A percentile compares a stretch with the other conserved stretches of the same genome.
Conservation (phyloP, 2,797 vertebrate species). For the Emys orbicularis region DNA sequence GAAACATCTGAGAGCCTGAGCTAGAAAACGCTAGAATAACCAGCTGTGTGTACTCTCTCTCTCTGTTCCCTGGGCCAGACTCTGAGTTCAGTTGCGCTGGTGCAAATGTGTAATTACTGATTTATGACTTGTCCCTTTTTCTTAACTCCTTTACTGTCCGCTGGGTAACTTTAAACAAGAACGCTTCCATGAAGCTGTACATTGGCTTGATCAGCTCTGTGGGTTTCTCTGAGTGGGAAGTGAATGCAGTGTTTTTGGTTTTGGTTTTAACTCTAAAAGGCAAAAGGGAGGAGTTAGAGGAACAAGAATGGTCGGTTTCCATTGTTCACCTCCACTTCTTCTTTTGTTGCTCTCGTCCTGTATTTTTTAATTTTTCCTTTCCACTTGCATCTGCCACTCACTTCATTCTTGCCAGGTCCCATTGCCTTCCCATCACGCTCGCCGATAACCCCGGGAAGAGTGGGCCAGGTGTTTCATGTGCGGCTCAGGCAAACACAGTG, state of each 20-base stretch:
- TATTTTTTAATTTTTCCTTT: slow-evolving; percentile 24
- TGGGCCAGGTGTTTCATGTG: neutral
- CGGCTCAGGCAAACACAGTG: accelerated
- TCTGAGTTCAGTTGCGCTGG: accelerated
- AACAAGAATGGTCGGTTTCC: slow-evolving; percentile 33
- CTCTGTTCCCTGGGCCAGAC: accelerated
- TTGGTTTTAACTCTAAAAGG: slow-evolving; percentile 12
- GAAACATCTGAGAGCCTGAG: neutral
- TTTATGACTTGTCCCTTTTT: neutral
- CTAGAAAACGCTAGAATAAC: accelerated
- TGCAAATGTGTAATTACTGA: accelerated
- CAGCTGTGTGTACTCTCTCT: neutral
- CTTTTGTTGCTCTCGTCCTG: neutral
- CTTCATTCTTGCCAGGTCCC: neutral
- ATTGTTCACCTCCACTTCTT: slow-evolving; percentile 30
- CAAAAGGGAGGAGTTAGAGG: slow-evolving; percentile 31
- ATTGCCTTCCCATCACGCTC: accelerated
- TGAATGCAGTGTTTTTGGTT: neutral
- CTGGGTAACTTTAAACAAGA: neutral
- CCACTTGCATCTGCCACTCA: neutral
- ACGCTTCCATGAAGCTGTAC: accelerated
- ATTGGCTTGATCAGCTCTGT: accelerated
- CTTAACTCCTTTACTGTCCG: accelerated
- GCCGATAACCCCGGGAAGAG: accelerated
- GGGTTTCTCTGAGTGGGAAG: neutral